Percentiles rank a stretch among this genome's conserved stretches.
These are phyloP conservation scores for Picathartes gymnocephalus DNA, from an alignment of 2,113 vertebrate species.

Conservation along the genomic window DNA sequence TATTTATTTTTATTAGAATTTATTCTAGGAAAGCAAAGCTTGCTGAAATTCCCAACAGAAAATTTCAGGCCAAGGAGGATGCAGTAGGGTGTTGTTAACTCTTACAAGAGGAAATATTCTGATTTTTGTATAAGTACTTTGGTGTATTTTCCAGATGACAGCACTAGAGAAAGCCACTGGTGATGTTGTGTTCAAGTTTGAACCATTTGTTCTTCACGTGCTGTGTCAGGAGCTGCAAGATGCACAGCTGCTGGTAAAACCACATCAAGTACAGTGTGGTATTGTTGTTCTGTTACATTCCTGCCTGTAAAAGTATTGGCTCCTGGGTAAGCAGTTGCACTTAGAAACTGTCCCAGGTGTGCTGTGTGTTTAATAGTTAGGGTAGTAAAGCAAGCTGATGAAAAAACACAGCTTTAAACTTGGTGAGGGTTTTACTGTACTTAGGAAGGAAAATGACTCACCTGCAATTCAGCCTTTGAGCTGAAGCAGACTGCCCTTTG, in stretches of 20 bases:
- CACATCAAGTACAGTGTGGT: background rate
- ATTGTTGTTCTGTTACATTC: background rate
- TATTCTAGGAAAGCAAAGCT: background rate
- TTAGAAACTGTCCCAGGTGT: background rate
- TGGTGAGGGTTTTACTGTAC: background rate
- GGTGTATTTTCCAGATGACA: constrained; percentile 63
- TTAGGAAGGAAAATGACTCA: background rate
- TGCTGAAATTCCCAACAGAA: background rate
- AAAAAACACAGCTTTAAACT: background rate
- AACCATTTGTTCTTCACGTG: constrained; percentile 90
- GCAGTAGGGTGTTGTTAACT: background rate
- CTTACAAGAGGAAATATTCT: accelerated
- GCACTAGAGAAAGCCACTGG: constrained; percentile 71
- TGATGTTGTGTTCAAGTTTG: constrained; percentile 86
- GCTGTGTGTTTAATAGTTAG: background rate
- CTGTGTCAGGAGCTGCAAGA: constrained; percentile 83
- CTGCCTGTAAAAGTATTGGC: background rate
- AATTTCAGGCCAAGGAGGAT: background rate
- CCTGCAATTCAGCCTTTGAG: accelerated
- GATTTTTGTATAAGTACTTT: background rate
- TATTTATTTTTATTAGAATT: background rate
- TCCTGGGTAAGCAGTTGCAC: background rate
- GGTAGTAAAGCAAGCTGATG: background rate
- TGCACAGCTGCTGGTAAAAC: constrained; percentile 87
- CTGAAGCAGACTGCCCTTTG: background rate